Conservation (phyloP, 2,888 invertebrate genomes). For the Metellina segmentata region DNA sequence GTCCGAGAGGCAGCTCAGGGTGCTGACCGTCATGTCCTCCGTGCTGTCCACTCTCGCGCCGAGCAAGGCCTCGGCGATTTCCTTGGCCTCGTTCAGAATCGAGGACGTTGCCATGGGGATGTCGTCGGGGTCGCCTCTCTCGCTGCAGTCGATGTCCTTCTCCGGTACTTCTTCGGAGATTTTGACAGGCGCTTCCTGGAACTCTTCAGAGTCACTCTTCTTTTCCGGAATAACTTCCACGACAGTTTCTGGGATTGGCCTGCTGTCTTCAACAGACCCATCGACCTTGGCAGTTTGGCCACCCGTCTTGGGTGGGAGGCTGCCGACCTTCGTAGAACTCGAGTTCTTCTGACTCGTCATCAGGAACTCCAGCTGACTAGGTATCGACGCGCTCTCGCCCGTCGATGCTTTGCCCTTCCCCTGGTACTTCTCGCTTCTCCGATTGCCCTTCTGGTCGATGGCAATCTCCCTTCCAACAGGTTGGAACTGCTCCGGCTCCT, state of each 20-base stretch:
- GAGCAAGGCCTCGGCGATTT: conserved; percentile 81
- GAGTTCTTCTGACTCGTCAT: not conserved
- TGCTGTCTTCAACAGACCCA: not conserved
- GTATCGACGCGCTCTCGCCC: not conserved
- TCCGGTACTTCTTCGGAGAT: conserved; percentile 10
- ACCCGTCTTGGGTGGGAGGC: not conserved
- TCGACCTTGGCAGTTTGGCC: not conserved
- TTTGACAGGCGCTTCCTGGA: not conserved
- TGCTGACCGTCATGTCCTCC: conserved; percentile 76
- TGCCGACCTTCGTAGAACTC: not conserved
- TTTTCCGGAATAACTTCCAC: not conserved
- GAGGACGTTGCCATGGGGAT: conserved; percentile 44
- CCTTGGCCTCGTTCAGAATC: conserved; percentile 70
- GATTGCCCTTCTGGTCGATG: conserved; percentile 58
- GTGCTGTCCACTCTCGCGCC: conserved; percentile 64
- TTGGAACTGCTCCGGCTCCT: not conserved
- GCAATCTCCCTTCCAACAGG: not conserved
- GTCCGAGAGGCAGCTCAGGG: conserved; percentile 73
- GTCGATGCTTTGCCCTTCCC: not conserved
- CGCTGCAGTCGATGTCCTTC: conserved; percentile 65
- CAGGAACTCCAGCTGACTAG: conserved; percentile 44
- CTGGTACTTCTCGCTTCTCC: conserved; percentile 46
- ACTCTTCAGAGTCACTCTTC: not conserved
- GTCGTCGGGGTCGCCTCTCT: conserved; percentile 23
- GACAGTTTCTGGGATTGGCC: not conserved